A percentile compares a stretch with the other conserved stretches of the same genome.
phyloP scores from a whole-genome alignment of 2,888 invertebrate genomes.

The Dasysyrphus tricinctus region DNA sequence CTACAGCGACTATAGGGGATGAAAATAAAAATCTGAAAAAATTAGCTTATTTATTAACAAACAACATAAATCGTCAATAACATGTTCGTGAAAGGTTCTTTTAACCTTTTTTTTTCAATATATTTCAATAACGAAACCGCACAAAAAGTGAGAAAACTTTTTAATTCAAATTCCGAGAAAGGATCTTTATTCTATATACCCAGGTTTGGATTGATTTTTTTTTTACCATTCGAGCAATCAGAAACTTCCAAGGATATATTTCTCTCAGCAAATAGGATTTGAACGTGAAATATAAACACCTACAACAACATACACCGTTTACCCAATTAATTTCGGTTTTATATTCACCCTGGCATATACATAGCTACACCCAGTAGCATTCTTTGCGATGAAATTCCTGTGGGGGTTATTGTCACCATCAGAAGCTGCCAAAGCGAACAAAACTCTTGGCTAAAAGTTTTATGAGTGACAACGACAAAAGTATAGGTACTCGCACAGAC shows the following conservation, averaged over 20 bases:
- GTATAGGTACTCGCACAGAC: neutral
- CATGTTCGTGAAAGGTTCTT: no score
- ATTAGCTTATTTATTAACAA: no score
- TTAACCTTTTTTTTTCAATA: no score
- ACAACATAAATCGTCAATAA: no score
- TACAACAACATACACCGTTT: constrained; percentile 6
- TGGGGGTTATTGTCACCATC: constrained; percentile 11
- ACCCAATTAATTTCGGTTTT: constrained; percentile 18
- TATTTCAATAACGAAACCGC: no score
- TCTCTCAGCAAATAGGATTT: neutral
- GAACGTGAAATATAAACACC: neutral
- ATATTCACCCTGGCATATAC: neutral
- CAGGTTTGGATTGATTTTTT: neutral
- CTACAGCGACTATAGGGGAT: no score
- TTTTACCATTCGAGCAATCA: neutral
- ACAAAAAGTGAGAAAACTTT: constrained; percentile 1
- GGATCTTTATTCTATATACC: neutral
- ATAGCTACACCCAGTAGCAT: neutral
- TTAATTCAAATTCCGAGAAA: neutral
- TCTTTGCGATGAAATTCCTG: neutral
- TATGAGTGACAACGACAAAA: constrained; percentile 9
- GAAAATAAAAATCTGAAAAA: no score
- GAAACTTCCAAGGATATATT: neutral
- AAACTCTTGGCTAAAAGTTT: neutral
- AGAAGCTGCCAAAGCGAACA: neutral